Conservation (phyloP, 2,888 invertebrate genomes). For the Cryptus armator region DNA sequence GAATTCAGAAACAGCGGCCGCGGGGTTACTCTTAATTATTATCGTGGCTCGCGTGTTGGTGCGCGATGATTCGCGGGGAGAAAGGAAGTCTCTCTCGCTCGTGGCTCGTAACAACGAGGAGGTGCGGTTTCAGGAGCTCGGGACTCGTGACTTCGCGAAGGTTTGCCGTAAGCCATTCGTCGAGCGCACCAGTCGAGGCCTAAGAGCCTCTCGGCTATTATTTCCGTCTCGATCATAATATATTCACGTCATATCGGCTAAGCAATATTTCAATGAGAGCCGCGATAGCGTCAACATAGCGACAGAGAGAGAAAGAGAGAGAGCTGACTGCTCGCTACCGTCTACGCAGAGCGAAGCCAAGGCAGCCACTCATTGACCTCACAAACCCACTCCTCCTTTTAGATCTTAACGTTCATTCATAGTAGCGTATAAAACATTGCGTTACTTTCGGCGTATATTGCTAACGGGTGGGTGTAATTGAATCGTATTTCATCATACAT, state of each 20-base stretch:
- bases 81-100: slow-evolving; percentile 29
- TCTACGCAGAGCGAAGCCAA: slow-evolving; percentile 48
- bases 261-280: slow-evolving; percentile 77
- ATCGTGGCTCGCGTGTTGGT: slow-evolving; percentile 42
- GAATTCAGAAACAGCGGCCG: not conserved
- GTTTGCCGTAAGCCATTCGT: slow-evolving; percentile 10
- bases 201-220: slow-evolving; percentile 62
- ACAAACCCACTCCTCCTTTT: slow-evolving; percentile 74
- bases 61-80: slow-evolving; percentile 35
- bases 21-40: slow-evolving; percentile 45
- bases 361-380: slow-evolving; percentile 74
- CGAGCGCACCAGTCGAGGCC: slow-evolving; percentile 22
- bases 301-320: slow-evolving; percentile 22
- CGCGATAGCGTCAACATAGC: slow-evolving; percentile 76
- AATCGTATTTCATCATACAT: slow-evolving; percentile 78
- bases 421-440: slow-evolving; percentile 66
- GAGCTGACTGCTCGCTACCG: slow-evolving; percentile 72
- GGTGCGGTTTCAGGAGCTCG: slow-evolving; percentile 47
- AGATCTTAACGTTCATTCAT: slow-evolving; percentile 76
- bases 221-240: slow-evolving; percentile 70
- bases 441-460: slow-evolving; percentile 3
- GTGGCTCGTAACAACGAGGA: slow-evolving; percentile 12
- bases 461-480: slow-evolving; percentile 76
- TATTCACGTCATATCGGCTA: slow-evolving; percentile 71
- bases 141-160: slow-evolving; percentile 58